Evolutionary conservation across 2,113 vertebrate genomes (phyloP).

Genomic region (Trematocara macrostoma): DNA sequence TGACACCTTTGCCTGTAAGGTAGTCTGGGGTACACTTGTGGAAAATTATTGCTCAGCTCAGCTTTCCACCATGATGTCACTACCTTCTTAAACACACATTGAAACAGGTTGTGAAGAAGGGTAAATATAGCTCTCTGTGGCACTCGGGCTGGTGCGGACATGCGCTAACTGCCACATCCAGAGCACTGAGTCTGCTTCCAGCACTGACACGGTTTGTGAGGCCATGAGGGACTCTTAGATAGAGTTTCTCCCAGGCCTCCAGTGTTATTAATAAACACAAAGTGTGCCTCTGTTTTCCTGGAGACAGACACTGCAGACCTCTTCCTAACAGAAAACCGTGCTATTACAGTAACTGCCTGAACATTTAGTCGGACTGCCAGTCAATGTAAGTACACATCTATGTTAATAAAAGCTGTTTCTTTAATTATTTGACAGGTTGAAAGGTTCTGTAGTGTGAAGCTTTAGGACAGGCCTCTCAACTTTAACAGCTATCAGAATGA

Average conservation of each 20-base stretch:
- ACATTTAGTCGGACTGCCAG: neutral
- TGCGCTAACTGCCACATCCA: slow-evolving; percentile 4
- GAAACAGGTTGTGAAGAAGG: neutral
- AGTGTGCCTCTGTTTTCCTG: slow-evolving; percentile 51
- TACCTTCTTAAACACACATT: neutral
- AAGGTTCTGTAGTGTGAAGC: neutral
- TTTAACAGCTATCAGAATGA: neutral
- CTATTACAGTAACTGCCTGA: neutral
- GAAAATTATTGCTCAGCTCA: neutral
- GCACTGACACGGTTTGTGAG: slow-evolving; percentile 30
- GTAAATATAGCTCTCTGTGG: slow-evolving; percentile 33
- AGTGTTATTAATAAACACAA: slow-evolving; percentile 70
- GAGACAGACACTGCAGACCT: slow-evolving; percentile 22
- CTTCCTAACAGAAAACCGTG: neutral
- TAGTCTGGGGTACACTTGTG: neutral
- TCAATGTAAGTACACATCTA: slow-evolving; percentile 34
- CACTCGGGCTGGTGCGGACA: neutral
- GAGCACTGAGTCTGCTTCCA: neutral
- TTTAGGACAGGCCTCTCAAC: neutral
- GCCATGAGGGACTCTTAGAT: slow-evolving; percentile 43
- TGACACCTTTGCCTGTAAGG: neutral
- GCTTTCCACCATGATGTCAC: neutral
- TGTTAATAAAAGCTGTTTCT: neutral
- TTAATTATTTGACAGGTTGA: neutral
- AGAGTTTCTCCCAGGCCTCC: slow-evolving; percentile 43